Evolutionary conservation across 1,140 invertebrate species (phyloP), one percentile per base, ranked within the genome.

Genomic region (Drosophila azteca): DNA sequence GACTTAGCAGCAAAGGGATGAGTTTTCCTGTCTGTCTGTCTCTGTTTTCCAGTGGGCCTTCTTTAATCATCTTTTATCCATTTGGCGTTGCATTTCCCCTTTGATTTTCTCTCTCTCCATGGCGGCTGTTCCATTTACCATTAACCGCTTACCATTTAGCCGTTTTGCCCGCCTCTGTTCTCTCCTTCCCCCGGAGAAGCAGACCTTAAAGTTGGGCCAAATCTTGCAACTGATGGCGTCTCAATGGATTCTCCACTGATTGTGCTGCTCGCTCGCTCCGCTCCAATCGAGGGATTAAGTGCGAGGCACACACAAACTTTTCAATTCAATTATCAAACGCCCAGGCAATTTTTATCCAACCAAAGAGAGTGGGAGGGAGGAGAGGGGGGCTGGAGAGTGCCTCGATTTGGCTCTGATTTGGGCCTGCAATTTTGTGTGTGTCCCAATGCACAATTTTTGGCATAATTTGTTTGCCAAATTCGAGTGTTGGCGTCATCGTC

Each of bases 301-400:
- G 77, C 77, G 58, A 61, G 73, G 79, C 35, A 11, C 35, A 39
- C 11, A 39, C 71, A 61, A 79, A 84, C 62, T 83, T 84, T 83
- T 83, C 77, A 77, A 85, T 84, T 84, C 81, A 84, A 84, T 84
- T 84, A 84, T 79, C 80, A 75, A 39, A 84, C 79, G 79, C 79
- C 79, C 79, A 79, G 49, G 54, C 54, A n/a, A 20, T 52, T 45
- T 66, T 26, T 41, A 35, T 15, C 3, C 17, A 13, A 11, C 26
- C 22, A 9, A 31, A 4, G 15, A 13, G 49, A 31, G 6, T 17
- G 15, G 15, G 39, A 8, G 22, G 1, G n/a, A 57, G 41, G 41
- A 3, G 7, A 2, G 24, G 39, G 22, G 20, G 35, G 50, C 20
- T 35, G 1, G 35, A 46, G 63, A 50, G 29, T 50, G 65, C n/a